Evolutionary conservation across 1,140 invertebrate species (phyloP), one percentile per base, ranked within the genome.

Genomic region (Apis dorsata): DNA sequence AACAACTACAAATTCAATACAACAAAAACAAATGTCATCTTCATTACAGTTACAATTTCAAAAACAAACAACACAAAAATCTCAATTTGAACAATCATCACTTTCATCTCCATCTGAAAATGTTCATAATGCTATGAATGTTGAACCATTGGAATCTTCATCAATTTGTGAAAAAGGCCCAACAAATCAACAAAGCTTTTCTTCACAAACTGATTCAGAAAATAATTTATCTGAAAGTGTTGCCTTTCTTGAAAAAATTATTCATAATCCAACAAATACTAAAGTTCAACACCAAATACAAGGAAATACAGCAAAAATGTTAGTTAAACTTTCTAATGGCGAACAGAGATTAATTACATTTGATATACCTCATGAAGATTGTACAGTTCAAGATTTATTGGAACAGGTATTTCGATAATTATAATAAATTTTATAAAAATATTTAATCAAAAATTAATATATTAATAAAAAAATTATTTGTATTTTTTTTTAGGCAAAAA

Each of bases 301-400:
- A 70, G 95, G 95, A 2, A 95, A 96, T 87, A 95, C 95, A 53
- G 96, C 96, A 4, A 96, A 96, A 91, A 97, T 97, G 97, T 93
- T 97, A 85, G 96, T 97, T 24, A 95, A 97, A 65, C 92, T 97
- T 75, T 94, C 95, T 84, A 96, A 95, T 78, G 96, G 96, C 15
- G 96, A 97, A 93, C 96, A 97, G 88, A 95, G 96, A 91, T 93
- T 97, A 60, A 97, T 97, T 65, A 97, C 96, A 3, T 97, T 97
- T 88, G 97, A 96, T 59, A 93, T 97, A 86, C 96, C 97, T 11
- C 96, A 96, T 86, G 96, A 97, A 90, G 96, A 96, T 82, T 97
- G 97, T 91, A 97, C 96, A 0, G 96, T 97, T 69, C 96, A 97
- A 91, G 96, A 97, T 94, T 95, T 97, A 80, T 92, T 97, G 69